Conservation (phyloP, 2,888 invertebrate genomes). For the Andrena haemorrhoa region DNA sequence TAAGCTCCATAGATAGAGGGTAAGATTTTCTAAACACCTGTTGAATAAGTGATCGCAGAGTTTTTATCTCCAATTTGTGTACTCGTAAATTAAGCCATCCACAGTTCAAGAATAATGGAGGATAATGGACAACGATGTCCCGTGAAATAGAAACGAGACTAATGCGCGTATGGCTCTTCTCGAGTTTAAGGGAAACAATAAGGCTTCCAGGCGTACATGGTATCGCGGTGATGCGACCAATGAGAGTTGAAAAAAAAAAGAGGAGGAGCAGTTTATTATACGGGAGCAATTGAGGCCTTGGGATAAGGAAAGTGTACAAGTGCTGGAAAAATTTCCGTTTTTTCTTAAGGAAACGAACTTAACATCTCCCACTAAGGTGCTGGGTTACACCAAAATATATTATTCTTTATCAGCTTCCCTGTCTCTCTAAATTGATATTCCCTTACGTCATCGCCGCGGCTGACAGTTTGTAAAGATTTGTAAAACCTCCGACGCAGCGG, state of each 20-base stretch:
- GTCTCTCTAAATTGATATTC: no score
- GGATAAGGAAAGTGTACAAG: constrained; percentile 7
- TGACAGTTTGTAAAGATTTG: no score
- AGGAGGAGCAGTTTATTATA: constrained; percentile 20
- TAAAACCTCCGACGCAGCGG: no score
- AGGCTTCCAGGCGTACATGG: constrained; percentile 56
- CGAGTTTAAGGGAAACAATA: constrained; percentile 59
- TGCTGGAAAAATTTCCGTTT: constrained; percentile 1
- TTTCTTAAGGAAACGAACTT: not conserved
- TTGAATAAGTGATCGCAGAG: no score
- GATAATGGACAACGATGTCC: constrained; percentile 14
- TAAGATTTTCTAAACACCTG: no score
- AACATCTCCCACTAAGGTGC: not conserved
- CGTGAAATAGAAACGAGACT: constrained; percentile 57
- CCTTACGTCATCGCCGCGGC: no score
- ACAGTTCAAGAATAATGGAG: no score
- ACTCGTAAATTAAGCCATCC: no score
- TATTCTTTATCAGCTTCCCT: not conserved
- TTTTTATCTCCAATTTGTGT: no score
- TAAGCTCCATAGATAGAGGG: no score
- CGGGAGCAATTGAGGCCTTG: constrained; percentile 20
- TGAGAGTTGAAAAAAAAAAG: constrained; percentile 39
- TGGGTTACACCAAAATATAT: not conserved
- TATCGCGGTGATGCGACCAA: constrained; percentile 33
- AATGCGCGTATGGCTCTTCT: constrained; percentile 57